Base-by-base conservation (phyloP, 2,888 invertebrate species). In the Mamestra brassicae region DNA sequence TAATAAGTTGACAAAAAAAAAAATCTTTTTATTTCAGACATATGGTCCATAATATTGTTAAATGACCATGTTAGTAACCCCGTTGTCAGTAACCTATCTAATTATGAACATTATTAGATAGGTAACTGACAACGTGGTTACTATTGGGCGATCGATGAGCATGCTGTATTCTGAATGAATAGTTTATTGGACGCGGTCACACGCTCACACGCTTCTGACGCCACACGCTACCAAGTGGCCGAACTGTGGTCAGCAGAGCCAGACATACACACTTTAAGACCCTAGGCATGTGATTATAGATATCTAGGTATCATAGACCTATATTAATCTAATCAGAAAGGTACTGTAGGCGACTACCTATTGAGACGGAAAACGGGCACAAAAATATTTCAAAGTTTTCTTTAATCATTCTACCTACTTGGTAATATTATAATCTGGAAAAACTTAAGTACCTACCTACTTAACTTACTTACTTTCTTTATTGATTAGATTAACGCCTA, bases 401-500 rank as follows among this genome's bases (percentile, higher is more conserved):
- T 26, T 26, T 26, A 26, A 26, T 26, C 26, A 26, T 26, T 26
- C 26, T 26, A 26, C 26, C 26, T 26, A 26, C 26, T 26, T 26
- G 26, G 26, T 26, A 26, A 26, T 26, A 26, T 26, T 26, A 26
- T 26, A 26, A 26, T 26, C 26, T 26, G 26, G 26, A 26, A 26
- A 26, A 26, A 26, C 26, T 26, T 26, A 26, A 26, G 26, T 52
- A 52, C 3, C 15, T 52, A 10, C 54, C 7, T 54, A 54, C 11
- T 54, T 50, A 17, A n/a, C 15, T 6, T 52, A 13, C 17, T 26
- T 38, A 13, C 38, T 63, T 80, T 52, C 17, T 66, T 45, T 73
- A 72, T 52, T 72, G 61, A 62, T 66, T 54, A 74, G 52, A 71
- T 63, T 52, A 71, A 66, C 52, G 34, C 42, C 52, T 17, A 47